A percentile compares a stretch with the other conserved stretches of the same genome.
Conservation (phyloP, 2,797 vertebrate genomes). For the Neomorphus geoffroyi region DNA sequence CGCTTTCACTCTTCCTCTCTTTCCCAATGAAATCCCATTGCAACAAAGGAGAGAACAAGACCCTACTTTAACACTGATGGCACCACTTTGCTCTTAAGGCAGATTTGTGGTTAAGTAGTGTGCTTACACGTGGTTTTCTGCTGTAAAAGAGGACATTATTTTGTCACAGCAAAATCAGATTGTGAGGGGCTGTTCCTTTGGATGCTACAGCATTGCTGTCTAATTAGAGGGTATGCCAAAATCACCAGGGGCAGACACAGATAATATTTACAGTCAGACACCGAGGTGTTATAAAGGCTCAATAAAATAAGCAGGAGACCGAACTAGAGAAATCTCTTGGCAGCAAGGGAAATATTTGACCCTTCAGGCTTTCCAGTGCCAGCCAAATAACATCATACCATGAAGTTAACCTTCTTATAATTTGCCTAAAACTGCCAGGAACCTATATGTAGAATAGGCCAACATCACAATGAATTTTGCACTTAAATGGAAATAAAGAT, state of each 20-base stretch:
- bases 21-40: not conserved
- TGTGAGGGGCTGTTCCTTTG: not conserved
- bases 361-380: not conserved
- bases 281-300: not conserved
- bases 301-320: slow-evolving; percentile 16
- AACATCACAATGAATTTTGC: not conserved
- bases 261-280: not conserved
- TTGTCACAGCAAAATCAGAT: not conserved
- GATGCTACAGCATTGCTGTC: not conserved
- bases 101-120: not conserved
- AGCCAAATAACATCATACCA: not conserved
- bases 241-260: not conserved
- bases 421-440: not conserved
- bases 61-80: not conserved
- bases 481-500: not conserved
- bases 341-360: slow-evolving; percentile 15
- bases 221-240: not conserved
- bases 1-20: not conserved
- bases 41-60: not conserved
- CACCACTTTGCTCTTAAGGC: not conserved
- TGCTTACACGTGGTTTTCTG: not conserved
- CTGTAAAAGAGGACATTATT: not conserved
- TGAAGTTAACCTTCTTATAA: not conserved
- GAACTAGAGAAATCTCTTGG: not conserved
- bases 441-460: not conserved